These are phyloP conservation scores for Spongilla lacustris DNA, from an alignment of 37 sponge, comb jelly and placozoan genomes.

Conservation along the genomic window DNA sequence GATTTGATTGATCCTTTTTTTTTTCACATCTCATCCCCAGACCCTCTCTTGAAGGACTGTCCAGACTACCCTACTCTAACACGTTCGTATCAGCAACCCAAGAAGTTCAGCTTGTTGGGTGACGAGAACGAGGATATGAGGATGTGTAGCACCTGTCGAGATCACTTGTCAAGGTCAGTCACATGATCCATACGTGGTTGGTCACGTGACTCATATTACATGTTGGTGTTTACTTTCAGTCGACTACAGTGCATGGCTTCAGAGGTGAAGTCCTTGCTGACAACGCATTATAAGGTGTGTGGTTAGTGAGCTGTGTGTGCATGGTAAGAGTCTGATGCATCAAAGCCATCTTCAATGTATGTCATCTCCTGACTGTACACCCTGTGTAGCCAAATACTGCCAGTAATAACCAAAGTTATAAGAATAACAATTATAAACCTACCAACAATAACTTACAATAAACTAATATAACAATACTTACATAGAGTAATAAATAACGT, in stretches of 20 bases:
- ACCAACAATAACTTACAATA: no score
- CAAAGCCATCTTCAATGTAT: no score
- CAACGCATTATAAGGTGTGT: slow-evolving; percentile 47
- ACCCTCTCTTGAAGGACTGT: slow-evolving; percentile 27
- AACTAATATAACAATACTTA: no score
- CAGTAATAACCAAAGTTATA: no score
- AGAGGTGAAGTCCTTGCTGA: slow-evolving; percentile 15
- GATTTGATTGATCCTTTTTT: no score
- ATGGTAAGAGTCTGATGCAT: no score
- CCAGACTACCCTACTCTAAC: slow-evolving; percentile 34
- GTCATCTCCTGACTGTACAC: no score
- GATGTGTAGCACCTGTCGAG: slow-evolving; percentile 52
- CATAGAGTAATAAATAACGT: no score
- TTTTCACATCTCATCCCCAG: slow-evolving; percentile 2
- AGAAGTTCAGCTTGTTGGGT: slow-evolving; percentile 18
- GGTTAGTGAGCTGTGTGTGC: no score
- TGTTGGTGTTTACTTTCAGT: slow-evolving; percentile 6
- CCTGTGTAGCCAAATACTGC: no score
- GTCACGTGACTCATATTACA: background rate
- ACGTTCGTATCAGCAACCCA: slow-evolving; percentile 6
- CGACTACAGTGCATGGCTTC: slow-evolving; percentile 18
- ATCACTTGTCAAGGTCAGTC: slow-evolving; percentile 49
- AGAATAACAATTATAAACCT: no score
- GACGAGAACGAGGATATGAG: slow-evolving; percentile 59
- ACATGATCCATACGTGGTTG: background rate